Evolutionary conservation across 2,797 vertebrate species (phyloP), one percentile per base, ranked within the genome.

Genomic region (Sebastes cheni): DNA sequence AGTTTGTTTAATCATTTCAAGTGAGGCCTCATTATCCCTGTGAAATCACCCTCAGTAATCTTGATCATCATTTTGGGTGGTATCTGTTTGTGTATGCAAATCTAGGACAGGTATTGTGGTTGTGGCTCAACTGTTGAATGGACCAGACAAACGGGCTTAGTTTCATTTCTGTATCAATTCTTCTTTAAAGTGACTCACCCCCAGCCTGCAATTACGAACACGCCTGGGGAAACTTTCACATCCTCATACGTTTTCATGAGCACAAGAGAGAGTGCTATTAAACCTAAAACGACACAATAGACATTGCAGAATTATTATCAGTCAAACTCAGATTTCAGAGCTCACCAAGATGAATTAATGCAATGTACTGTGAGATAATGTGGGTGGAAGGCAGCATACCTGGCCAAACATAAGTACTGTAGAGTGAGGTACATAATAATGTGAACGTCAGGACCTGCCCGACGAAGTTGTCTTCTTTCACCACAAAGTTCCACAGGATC

Each of bases 331-430:
- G 18, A 52, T 62, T 29, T 65, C 9, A 77, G 0, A 46, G 29
- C 9, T 29, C 13, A 59, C 2, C 27, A n/a, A 11, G 13, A 46
- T 16, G 4, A 18, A 54, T 6, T 1, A 29, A 27, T 0, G 32
- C 25, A 27, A 46, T 18, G 32, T 52, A 50, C 12, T 25, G n/a
- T 60, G 20, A 30, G n/a, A 13, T 67, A 8, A 1, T 56, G 55
- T 77, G 14, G 2, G 1, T 9, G 18, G 8, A 6, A 42, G 8
- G 4, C 2, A 77, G 74, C 93, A 89, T 96, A 99, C 99, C 98
- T 96, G 99, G 97, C 99, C 98, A 99, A 2, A 99, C 77, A 80
- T 96, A 99, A 27, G 97, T 97, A 89, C 98, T 97, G 89, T 98
- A 99, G 81, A 99, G 96, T 2, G 98, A 97, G 54, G 96, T 96